Conservation (phyloP, 2,797 vertebrate genomes). For the Mormyrops attenuatus region DNA sequence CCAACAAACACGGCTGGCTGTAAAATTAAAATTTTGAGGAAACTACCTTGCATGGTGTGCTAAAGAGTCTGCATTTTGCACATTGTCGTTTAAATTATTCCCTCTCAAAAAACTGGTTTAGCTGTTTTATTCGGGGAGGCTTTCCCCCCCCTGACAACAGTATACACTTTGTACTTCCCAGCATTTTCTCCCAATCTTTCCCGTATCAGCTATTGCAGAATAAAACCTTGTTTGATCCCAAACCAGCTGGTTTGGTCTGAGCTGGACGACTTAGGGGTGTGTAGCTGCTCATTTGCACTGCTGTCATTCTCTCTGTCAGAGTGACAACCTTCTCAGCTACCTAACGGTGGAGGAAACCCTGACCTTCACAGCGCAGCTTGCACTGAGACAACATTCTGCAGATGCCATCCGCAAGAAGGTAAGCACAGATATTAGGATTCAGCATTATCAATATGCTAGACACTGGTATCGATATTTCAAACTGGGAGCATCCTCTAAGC, state of each 20-base stretch:
- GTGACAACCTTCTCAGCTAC: constrained; percentile 79
- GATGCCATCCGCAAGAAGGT: constrained; percentile 79
- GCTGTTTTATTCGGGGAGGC: background rate
- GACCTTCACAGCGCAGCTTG: constrained; percentile 79
- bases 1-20: background rate
- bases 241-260: background rate
- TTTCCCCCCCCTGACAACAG: background rate
- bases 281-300: background rate
- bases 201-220: background rate
- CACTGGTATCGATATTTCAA: background rate
- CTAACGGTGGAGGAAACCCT: constrained; percentile 86
- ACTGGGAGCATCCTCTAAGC: background rate
- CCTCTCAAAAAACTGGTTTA: background rate
- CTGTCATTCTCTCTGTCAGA: constrained; percentile 54
- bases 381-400: constrained; percentile 61
- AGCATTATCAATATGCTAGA: background rate
- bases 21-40: background rate
- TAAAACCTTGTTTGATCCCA: background rate
- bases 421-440: constrained; percentile 13
- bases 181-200: background rate
- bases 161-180: background rate
- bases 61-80: background rate
- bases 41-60: background rate
- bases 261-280: background rate
- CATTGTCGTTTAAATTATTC: background rate